Conservation (phyloP, 2,797 vertebrate genomes). For the Acanthopagrus latus region DNA sequence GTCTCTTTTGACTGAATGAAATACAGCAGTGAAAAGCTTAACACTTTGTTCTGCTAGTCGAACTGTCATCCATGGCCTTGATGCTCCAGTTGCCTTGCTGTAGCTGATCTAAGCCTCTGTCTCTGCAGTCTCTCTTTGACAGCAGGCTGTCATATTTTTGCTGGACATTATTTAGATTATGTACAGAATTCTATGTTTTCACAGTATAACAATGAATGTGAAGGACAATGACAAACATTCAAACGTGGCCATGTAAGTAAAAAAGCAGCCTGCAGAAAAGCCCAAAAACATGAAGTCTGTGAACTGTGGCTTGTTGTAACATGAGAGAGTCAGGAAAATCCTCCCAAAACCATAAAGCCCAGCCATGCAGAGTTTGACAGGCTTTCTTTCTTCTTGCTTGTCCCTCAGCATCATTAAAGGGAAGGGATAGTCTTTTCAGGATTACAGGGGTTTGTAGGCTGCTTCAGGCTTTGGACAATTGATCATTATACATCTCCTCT, state of each 20-base stretch:
- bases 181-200: neutral
- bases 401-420: conserved; percentile 68
- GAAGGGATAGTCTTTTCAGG: conserved; percentile 51
- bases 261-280: neutral
- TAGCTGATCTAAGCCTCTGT: conserved; percentile 30
- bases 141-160: neutral
- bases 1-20: conserved; percentile 11
- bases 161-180: conserved; percentile 7
- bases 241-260: neutral
- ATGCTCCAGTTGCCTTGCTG: conserved; percentile 12
- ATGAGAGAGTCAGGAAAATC: conserved; percentile 40
- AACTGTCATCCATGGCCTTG: conserved; percentile 33
- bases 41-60: conserved; percentile 19
- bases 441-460: conserved; percentile 64
- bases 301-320: conserved; percentile 16
- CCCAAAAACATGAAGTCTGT: neutral
- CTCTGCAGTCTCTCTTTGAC: conserved; percentile 26
- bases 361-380: conserved; percentile 26
- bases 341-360: conserved; percentile 39
- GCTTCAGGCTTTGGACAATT: conserved; percentile 56
- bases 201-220: neutral
- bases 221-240: neutral
- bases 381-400: conserved; percentile 40
- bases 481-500: conserved; percentile 62
- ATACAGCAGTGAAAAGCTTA: conserved; percentile 19